Conservation (phyloP, 2,888 invertebrate genomes). For the Monoplex corrugatus region DNA sequence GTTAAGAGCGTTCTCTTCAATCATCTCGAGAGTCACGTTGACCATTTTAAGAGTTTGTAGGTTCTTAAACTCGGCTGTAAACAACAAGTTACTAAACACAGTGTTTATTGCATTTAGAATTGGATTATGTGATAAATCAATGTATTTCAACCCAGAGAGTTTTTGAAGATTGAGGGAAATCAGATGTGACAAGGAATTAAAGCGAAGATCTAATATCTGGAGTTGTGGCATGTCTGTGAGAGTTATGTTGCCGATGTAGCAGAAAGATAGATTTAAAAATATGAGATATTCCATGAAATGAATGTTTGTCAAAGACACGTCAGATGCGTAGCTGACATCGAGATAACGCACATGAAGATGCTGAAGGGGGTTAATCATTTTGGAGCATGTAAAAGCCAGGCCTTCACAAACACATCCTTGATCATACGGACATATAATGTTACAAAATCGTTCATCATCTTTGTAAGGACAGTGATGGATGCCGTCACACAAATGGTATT, state of each 20-base stretch:
- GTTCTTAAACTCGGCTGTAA: background rate
- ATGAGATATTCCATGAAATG: background rate
- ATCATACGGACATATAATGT: background rate
- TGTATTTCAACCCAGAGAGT: background rate
- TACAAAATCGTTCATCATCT: conserved; percentile 52
- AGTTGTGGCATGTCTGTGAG: conserved; percentile 19
- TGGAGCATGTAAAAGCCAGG: background rate
- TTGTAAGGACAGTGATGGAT: conserved; percentile 54
- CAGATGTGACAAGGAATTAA: background rate
- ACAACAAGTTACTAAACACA: background rate
- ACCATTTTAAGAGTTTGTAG: background rate
- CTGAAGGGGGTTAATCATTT: background rate
- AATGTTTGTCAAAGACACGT: background rate
- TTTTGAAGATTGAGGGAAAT: background rate
- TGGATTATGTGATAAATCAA: background rate
- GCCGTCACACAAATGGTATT: conserved; percentile 51
- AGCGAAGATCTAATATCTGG: conserved; percentile 41
- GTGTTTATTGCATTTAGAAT: background rate
- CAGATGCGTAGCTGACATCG: background rate
- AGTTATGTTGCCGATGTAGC: background rate
- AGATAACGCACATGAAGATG: background rate
- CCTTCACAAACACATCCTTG: conserved; percentile 26
- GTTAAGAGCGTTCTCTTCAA: background rate
- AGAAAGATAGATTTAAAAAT: conserved; percentile 18
- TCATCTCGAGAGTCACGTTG: background rate